Base-by-base conservation (phyloP, 2,797 vertebrate genomes). In the Podargus strigoides region DNA sequence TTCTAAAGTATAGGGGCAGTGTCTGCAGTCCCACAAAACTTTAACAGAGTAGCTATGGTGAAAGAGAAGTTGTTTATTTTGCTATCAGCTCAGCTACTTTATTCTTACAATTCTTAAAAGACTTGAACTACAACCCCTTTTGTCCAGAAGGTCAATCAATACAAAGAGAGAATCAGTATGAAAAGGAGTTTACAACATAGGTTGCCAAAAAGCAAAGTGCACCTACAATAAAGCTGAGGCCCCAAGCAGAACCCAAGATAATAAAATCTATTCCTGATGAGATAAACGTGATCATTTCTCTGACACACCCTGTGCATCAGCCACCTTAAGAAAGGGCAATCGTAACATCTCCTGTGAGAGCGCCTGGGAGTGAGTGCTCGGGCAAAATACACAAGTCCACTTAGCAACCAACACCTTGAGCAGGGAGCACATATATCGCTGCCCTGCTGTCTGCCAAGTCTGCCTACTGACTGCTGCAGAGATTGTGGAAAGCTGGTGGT, bases 31-130 rank as follows among this genome's bases (percentile, higher is more conserved):
- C 11, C 53, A 64, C 17, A 64, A 24, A 85, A 58, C 8, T 39
- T 6, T 74, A 64, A 46, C 6, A 58, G 53, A 67, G 32, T 41
- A 76, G 18, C 55, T 77, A 24, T 50, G 46, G 70, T 85, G 85
- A 85, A 70, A 87, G 41, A 73, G 28, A 75, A 30, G 44, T n/a
- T 42, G 22, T 36, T 3, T 74, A 50, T 94, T 89, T 91, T 94
- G 27, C 41, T 85, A 39, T 79, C 56, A 56, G 34, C 52, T 91
- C 52, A 41, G 64, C 5, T 47, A 56, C 34, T 89, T 64, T 79
- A 67, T 87, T 92, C 72, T 67, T 80, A 85, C 85, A 90, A 69
- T 52, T 55, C 14, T 77, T 83, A 44, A 49, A 80, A 77, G 41
- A 27, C 63, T 84, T 86, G 69, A 81, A 39, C 76, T 47, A 30